Base-by-base conservation (phyloP, 2,888 invertebrate species). In the Drosophila emarginata region DNA sequence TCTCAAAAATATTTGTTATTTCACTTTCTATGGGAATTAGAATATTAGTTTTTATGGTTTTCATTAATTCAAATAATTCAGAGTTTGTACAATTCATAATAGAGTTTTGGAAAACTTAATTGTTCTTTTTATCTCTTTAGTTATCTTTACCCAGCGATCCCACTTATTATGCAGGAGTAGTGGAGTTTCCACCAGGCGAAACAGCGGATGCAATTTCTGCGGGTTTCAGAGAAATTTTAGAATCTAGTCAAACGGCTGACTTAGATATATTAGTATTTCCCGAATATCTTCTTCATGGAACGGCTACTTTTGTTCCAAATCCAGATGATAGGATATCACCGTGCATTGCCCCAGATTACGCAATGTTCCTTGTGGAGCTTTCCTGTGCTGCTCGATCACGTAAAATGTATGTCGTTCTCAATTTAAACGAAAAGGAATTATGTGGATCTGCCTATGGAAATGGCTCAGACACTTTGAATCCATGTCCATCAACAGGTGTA, bases 261-360 rank as follows among this genome's bases (percentile, higher is more conserved):
- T 94, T 94, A 0, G 95, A 96, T 78, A 95, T 97, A 18, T 91
- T 97, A 2, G 95, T 97, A 0, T 97, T 96, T 86, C 96, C 97
- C 0, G 97, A 97, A 90, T 87, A 93, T 78, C 93, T 93, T 0
- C 73, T 92, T 23, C 9, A 28, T 2, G 61, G 69, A 0, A 64
- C 76, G 0, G 65, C 77, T 2, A 81, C 93, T 89, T 78, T 93
- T 91, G 74, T 91, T 80, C 85, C 90, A 4, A 78, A 89, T 66
- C 88, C 89, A 0, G 74, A 83, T 28, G 69, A 89, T 37, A 84
- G 88, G 26, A 74, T 91, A 12, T 78, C 89, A 32, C 90, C 91
- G 21, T 92, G 93, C 21, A 78, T 67, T 18, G 12, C 63, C 2
- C 72, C 78, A 0, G 79, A 89, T 50, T 87, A 81, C 36, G 77